Evolutionary conservation across 1,140 invertebrate genomes (phyloP).

Genomic region (Platorchestia sp.): DNA sequence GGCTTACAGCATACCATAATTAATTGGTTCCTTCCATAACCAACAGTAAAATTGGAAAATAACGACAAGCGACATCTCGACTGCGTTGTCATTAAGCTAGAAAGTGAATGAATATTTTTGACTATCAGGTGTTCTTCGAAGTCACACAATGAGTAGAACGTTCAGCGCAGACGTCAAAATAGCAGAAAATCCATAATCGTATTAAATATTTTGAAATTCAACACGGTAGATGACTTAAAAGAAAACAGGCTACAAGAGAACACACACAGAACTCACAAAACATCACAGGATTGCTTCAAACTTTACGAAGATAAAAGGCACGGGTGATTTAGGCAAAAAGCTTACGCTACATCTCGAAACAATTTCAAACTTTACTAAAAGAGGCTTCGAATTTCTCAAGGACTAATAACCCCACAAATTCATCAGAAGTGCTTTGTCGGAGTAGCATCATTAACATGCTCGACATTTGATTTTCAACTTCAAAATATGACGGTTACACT

Average conservation of each 20-base stretch:
- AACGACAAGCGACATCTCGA: background rate
- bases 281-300: constrained; percentile 18
- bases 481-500: background rate
- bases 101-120: background rate
- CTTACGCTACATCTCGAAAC: background rate
- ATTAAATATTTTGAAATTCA: background rate
- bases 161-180: background rate
- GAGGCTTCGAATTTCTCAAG: background rate
- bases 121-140: background rate
- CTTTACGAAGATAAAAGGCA: constrained; percentile 31
- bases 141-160: background rate
- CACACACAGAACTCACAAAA: background rate
- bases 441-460: background rate
- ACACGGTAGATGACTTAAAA: background rate
- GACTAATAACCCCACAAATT: background rate
- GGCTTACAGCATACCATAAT: background rate
- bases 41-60: background rate
- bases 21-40: background rate
- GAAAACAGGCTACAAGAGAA: background rate
- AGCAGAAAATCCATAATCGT: background rate
- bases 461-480: background rate
- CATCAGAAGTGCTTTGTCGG: background rate
- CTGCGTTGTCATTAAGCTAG: background rate
- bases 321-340: background rate
- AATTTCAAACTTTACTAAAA: background rate